Evolutionary conservation across 2,113 vertebrate genomes (phyloP), one percentile per base, ranked within the genome.

Genomic region (Anoura caudifer): DNA sequence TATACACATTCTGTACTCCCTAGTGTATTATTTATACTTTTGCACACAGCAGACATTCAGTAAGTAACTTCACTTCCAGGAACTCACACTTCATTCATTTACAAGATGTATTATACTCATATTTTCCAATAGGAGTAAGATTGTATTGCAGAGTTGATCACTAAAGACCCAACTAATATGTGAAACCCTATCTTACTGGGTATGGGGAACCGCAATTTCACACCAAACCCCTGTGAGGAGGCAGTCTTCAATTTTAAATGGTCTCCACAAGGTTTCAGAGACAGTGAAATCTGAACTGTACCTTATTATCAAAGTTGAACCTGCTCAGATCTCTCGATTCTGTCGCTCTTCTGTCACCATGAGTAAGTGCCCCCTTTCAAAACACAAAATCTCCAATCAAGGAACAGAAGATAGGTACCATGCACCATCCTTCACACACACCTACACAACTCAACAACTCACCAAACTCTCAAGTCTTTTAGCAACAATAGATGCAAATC

Each of bases 221-320:
- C 3, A 81, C 4, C n/a, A 70, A 88, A 91, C 45, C 2, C 4
- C 0, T 28, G 38, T 63, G 0, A 26, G 17, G 5, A 76, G 31
- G 28, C 33, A 91, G 20, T 31, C 15, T 69, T 28, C 41, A 52
- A 12, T 41, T 91, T 50, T n/a, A 6, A 47, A 54, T 7, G 38
- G 22, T 15, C 75, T 52, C 10, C 2, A 15, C 12, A 63, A 31
- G 28, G 61, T 63, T 63, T 70, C 50, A 38, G 19, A 75, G 36
- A 73, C 2, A 19, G 4, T 16, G 14, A 22, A 52, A 75, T 52
- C 4, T 2, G 41, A 92, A 67, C 16, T 0, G 91, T 98, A 99
- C 99, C 98, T 99, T 99, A 97, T 99, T 99, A 98, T 99, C 99
- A 97, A 99, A 99, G 95, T 99, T 99, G 98, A 99, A 99, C 90